Base-by-base conservation (phyloP, 1,140 invertebrate species). In the Penaeus chinensis region DNA sequence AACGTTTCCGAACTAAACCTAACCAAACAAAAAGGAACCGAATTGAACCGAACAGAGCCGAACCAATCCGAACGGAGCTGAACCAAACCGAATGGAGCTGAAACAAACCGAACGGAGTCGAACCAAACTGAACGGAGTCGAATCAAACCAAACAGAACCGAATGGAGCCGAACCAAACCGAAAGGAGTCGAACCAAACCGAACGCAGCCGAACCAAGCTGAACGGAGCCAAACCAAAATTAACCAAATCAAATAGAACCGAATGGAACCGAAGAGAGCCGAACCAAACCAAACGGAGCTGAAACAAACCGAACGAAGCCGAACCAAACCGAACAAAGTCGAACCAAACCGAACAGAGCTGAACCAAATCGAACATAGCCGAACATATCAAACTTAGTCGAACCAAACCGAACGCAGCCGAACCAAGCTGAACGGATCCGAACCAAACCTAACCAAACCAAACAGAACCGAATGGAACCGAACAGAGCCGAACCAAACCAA, bases 401-500 rank as follows among this genome's bases (percentile, higher is more conserved):
- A 90, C 90, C 74, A 19, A 32, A 77, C 74, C 74, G 74, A 77
- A 77, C 22, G 20, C 2, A 77, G 3, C 74, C 74, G 74, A 77
- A 77, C 22, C 74, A 19, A 77, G 3, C 74, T 4, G 74, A 32
- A 32, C 32, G 2, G 32, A 32, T 1, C 74, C 22, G 22, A 22
- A 77, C 22, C 22, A 32, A 77, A 22, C 74, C 22, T 19, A 77
- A 1, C 85, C 82, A 54, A 90, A 91, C 76, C 84, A 27, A 88
- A 91, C 90, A 81, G 83, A 89, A 91, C 87, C 89, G 63, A 91
- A 91, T 90, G 87, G 76, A 87, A 91, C 89, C 89, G 77, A 88
- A 91, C 90, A 90, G 82, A 91, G 91, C 91, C 65, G 80, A 90
- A 91, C 90, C 89, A 87, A 91, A 90, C 91, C 84, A 77, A 91